Evolutionary conservation across 2,888 invertebrate genomes (phyloP).

Genomic region (Aradus depressus): DNA sequence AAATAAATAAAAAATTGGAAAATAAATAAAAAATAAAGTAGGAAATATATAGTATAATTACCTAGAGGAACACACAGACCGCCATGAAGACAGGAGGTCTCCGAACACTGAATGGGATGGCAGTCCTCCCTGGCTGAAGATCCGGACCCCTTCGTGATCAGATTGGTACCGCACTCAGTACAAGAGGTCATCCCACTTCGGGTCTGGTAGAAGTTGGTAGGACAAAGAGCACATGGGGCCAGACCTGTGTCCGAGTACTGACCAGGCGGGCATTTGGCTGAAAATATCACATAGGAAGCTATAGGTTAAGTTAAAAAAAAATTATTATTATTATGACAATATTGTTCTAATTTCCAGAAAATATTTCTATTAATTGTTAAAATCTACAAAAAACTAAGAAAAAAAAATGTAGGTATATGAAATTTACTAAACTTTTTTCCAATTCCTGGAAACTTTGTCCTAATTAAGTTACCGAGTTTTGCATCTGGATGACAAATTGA

Average conservation of each 20-base stretch:
- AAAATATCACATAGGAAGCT: slow-evolving; percentile 14
- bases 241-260: slow-evolving; percentile 86
- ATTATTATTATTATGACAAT: too few species aligned
- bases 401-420: too few species aligned
- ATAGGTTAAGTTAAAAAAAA: too few species aligned
- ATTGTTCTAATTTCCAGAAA: too few species aligned
- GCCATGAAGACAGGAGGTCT: slow-evolving; percentile 80
- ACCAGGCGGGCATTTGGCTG: slow-evolving; percentile 76
- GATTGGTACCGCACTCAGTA: slow-evolving; percentile 80
- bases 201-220: slow-evolving; percentile 83
- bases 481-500: too few species aligned
- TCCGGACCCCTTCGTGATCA: slow-evolving; percentile 71
- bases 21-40: not conserved
- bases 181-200: slow-evolving; percentile 73
- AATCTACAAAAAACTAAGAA: not conserved
- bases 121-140: slow-evolving; percentile 77
- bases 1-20: not conserved
- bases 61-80: slow-evolving; percentile 79
- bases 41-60: slow-evolving; percentile 23
- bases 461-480: too few species aligned
- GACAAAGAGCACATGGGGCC: slow-evolving; percentile 87
- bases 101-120: slow-evolving; percentile 73
- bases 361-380: not conserved
- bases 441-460: not conserved
- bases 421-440: not conserved